Evolutionary conservation across 1,140 invertebrate genomes (phyloP).

Genomic region (Trachymyrmex septentrionalis): DNA sequence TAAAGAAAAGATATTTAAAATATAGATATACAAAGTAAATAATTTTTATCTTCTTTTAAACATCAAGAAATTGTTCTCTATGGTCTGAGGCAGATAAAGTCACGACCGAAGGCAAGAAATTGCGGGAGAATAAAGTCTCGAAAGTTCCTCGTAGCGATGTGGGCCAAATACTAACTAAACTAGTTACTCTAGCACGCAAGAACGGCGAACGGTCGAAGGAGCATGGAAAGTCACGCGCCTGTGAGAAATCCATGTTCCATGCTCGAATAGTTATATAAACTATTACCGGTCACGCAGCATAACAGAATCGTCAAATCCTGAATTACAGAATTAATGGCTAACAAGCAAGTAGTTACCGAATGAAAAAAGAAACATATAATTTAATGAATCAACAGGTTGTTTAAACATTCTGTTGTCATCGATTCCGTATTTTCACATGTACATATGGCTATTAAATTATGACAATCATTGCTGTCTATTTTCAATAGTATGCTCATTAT

Average conservation of each 20-base stretch:
- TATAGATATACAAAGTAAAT: background rate
- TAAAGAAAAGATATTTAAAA: background rate
- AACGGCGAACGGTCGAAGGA: constrained; percentile 46
- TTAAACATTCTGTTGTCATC: background rate
- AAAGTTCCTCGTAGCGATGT: constrained; percentile 38
- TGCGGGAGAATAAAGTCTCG: constrained; percentile 30
- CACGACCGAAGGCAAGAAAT: constrained; percentile 48
- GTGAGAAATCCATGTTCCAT: constrained; percentile 22
- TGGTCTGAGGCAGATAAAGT: background rate
- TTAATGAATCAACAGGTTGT: background rate
- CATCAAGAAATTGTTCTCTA: constrained; percentile 14
- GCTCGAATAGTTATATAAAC: constrained; percentile 58
- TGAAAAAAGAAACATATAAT: background rate
- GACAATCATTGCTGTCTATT: background rate
- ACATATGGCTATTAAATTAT: background rate
- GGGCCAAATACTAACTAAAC: constrained; percentile 58
- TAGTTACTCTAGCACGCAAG: constrained; percentile 25
- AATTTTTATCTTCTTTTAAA: background rate
- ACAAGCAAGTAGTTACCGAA: background rate
- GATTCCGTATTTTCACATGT: background rate
- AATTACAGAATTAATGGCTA: constrained; percentile 25
- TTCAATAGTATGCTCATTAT: background rate
- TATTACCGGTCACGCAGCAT: constrained; percentile 31
- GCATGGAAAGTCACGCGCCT: constrained; percentile 53
- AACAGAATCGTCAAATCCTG: constrained; percentile 22